phyloP scores from a whole-genome alignment of 2,888 invertebrate genomes.

The Hofmannophila pseudospretella region DNA sequence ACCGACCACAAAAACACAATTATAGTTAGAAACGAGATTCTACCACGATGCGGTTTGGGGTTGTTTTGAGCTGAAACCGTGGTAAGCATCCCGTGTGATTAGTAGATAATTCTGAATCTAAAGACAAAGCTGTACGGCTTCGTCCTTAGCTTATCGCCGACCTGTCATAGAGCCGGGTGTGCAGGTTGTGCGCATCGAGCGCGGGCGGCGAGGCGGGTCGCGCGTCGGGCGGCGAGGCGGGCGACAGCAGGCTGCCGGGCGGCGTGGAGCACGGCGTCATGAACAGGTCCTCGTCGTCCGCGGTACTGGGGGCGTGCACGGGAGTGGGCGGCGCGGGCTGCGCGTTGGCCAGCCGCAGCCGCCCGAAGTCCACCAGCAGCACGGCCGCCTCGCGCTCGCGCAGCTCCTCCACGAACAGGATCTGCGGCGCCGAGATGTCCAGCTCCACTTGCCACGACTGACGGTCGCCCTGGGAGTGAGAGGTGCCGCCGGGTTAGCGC shows the following conservation, averaged over 20 bases:
- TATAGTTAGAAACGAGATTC: too few species aligned
- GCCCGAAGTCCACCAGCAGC: constrained; percentile 94
- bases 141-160: constrained; percentile 12
- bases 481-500: too few species aligned
- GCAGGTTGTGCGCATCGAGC: constrained; percentile 43
- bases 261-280: constrained; percentile 93
- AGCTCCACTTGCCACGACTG: constrained; percentile 92
- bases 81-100: too few species aligned
- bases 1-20: too few species aligned
- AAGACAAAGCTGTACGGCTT: too few species aligned
- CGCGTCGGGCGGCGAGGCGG: constrained; percentile 51
- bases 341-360: constrained; percentile 80
- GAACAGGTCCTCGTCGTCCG: constrained; percentile 75
- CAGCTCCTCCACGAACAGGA: constrained; percentile 91
- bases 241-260: constrained; percentile 86
- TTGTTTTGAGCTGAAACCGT: too few species aligned
- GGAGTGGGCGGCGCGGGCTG: constrained; percentile 38
- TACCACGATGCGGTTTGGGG: too few species aligned
- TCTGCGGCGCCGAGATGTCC: constrained; percentile 95
- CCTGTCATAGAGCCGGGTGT: constrained; percentile 56
- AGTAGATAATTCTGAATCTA: too few species aligned
- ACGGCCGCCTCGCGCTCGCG: constrained; percentile 85
- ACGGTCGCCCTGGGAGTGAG: constrained; percentile 80
- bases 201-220: constrained; percentile 16
- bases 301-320: constrained; percentile 46